Percentiles rank a stretch among this genome's conserved stretches.
These are phyloP conservation scores for Fistularia commersonii DNA, from an alignment of 2,797 vertebrate genomes.

Conservation along the genomic window DNA sequence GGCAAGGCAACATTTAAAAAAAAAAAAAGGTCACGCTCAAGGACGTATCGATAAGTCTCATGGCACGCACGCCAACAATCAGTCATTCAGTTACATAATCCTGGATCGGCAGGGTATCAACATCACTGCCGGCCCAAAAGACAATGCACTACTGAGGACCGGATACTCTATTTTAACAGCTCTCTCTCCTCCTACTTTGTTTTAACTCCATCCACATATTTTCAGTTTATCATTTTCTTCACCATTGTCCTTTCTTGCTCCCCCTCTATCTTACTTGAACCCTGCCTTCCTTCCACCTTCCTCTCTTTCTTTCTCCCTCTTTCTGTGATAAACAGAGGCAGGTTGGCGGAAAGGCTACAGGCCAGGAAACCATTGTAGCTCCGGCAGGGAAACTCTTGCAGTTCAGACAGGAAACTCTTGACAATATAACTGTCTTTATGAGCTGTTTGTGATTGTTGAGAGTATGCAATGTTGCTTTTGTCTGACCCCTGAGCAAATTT, in stretches of 20 bases:
- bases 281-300: constrained; percentile 12
- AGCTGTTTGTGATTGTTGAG: constrained; percentile 18
- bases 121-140: too few species aligned
- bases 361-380: constrained; percentile 39
- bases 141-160: too few species aligned
- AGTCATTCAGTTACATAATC: too few species aligned
- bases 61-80: too few species aligned
- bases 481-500: constrained; percentile 12
- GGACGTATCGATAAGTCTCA: too few species aligned
- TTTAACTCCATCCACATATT: background rate
- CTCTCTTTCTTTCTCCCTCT: constrained; percentile 18
- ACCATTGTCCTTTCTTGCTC: constrained; percentile 7
- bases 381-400: constrained; percentile 29
- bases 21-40: too few species aligned
- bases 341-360: constrained; percentile 11
- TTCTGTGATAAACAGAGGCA: constrained; percentile 24
- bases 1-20: too few species aligned
- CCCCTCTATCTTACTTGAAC: constrained; percentile 3
- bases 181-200: background rate
- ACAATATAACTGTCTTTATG: constrained; percentile 41
- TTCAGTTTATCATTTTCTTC: background rate
- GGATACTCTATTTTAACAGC: too few species aligned
- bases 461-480: constrained; percentile 15
- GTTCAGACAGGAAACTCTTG: constrained; percentile 35
- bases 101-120: too few species aligned